Conservation (phyloP, 2,797 vertebrate genomes). For the Anniella stebbinsi region DNA sequence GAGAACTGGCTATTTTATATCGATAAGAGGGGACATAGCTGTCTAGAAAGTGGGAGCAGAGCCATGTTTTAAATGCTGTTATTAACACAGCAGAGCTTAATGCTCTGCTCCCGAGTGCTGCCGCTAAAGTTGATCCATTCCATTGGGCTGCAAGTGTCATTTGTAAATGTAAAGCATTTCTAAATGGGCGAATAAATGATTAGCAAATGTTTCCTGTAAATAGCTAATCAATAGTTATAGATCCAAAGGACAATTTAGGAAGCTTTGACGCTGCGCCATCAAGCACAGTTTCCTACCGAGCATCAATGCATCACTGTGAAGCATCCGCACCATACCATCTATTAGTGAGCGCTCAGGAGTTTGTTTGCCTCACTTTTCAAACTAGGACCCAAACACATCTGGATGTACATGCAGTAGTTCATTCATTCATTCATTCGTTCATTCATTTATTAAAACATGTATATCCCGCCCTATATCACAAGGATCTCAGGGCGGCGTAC, state of each 20-base stretch:
- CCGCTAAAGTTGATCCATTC: background rate
- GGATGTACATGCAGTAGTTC: background rate
- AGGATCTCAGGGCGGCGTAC: no score
- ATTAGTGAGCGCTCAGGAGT: background rate
- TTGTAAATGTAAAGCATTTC: conserved; percentile 26
- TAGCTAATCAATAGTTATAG: conserved; percentile 31
- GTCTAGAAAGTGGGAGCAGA: background rate
- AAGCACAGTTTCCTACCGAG: background rate
- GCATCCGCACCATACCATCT: background rate
- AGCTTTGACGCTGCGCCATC: conserved; percentile 9
- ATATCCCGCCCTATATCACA: no score
- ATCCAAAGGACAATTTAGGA: conserved; percentile 12
- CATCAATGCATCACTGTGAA: background rate
- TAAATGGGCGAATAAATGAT: conserved; percentile 27
- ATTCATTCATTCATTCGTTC: no score
- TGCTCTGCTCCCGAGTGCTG: background rate
- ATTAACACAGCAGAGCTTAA: background rate
- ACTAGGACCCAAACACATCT: background rate
- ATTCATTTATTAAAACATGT: no score
- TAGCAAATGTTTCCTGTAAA: conserved; percentile 26
- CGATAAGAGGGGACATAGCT: background rate
- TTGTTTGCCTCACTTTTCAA: background rate
- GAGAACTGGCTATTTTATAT: background rate
- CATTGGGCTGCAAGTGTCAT: background rate
- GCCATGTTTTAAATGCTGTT: background rate